Conservation (phyloP, 2,797 vertebrate genomes). For the Neosalanx taihuensis region DNA sequence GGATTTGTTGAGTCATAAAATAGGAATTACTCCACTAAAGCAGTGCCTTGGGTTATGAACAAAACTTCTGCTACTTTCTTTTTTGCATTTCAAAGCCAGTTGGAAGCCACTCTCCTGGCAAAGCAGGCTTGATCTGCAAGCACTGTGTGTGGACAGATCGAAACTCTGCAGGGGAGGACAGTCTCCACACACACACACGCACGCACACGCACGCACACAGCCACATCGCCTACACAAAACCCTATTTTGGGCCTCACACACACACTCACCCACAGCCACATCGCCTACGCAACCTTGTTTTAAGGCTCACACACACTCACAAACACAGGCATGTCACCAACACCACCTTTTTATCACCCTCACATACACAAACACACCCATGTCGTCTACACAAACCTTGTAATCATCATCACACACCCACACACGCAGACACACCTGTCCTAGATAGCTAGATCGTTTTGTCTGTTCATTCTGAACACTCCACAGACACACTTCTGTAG, state of each 20-base stretch:
- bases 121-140: constrained; percentile 1
- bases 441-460: neutral
- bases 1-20: neutral
- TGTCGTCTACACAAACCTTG: neutral
- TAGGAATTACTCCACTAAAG: neutral
- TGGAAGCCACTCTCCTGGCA: neutral
- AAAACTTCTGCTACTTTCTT: neutral
- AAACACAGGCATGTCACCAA: too few relatives aligned
- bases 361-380: too few relatives aligned
- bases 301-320: too few relatives aligned
- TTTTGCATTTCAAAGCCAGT: constrained; percentile 4
- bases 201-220: neutral
- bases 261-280: too few relatives aligned
- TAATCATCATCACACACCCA: too few relatives aligned
- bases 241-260: too few relatives aligned
- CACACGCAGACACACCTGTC: neutral
- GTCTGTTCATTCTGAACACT: neutral
- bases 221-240: neutral
- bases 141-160: neutral
- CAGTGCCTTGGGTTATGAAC: neutral
- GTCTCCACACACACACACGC: neutral
- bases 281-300: too few relatives aligned
- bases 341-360: too few relatives aligned
- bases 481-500: neutral
- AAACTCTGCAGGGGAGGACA: neutral